Base-by-base conservation (phyloP, 2,113 vertebrate species). In the Felis chaus region DNA sequence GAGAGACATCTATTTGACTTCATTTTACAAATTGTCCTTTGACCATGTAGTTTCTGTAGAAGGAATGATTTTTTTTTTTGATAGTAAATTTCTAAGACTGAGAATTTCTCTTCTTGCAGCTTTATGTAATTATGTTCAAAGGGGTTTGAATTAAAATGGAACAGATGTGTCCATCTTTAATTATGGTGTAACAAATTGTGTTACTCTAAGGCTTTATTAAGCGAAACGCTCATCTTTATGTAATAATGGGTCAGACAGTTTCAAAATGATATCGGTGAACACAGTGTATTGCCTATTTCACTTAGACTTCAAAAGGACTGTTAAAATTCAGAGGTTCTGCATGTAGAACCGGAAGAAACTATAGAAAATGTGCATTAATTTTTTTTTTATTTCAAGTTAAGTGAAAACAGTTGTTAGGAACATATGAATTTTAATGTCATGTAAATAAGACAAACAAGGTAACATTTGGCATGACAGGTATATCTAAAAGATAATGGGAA, bases 61-160 rank as follows among this genome's bases (percentile, higher is more conserved):
- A 65, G 96, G 65, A 92, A 65, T 36, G 71, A 95, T 68, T 57
- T 89, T 97, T 97, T 97, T 97, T 96, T 83, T 86, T 93, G 27
- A 96, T 92, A 97, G 96, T 78, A 80, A 76, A 94, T 98, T 89
- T 88, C 85, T 83, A 85, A 71, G 97, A 50, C 83, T 80, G 90
- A 88, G n/a, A 96, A 97, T 97, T 98, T 97, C 87, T 98, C 69
- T 96, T 97, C 97, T 97, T 78, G 84, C 97, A 98, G 55, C 81
- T 98, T 97, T 97, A 94, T 87, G 83, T 97, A 98, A 97, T 97
- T 94, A 88, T 91, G 39, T 96, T 98, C 71, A 97, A 97, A 98
- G 94, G 83, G 89, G 36, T 48, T 98, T 12, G 14, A 97, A 98
- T 96, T 96, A 95, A 98, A 93, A 98, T 97, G 83, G 92, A 98